A percentile compares a stretch with the other conserved stretches of the same genome.
Conservation (phyloP, 2,113 vertebrate genomes). For the Synodontis membranacea region DNA sequence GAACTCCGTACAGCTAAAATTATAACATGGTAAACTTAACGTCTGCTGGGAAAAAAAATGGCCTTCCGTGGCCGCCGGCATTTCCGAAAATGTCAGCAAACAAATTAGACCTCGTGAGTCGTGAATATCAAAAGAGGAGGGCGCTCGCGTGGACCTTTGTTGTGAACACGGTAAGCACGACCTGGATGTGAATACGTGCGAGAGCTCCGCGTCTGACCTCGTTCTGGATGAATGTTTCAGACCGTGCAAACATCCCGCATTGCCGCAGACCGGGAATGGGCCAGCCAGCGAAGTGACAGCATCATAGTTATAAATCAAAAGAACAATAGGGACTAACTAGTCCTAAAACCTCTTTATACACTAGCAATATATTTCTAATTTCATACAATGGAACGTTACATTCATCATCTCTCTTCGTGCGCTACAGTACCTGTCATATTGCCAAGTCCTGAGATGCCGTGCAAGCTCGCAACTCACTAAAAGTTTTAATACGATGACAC, state of each 20-base stretch:
- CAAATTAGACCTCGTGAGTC: no score
- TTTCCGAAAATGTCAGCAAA: no score
- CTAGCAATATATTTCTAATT: neutral
- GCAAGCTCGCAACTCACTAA: neutral
- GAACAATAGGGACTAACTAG: neutral
- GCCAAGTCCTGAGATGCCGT: conserved; percentile 10
- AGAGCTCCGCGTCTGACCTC: no score
- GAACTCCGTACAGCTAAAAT: no score
- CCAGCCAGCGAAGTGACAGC: neutral
- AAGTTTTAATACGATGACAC: conserved; percentile 8
- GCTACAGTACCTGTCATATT: conserved; percentile 3
- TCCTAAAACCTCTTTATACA: neutral
- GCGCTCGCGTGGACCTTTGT: no score
- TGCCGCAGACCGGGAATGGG: neutral
- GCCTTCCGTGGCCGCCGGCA: no score
- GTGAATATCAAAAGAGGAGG: no score
- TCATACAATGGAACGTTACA: neutral
- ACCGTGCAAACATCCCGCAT: neutral
- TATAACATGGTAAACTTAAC: no score
- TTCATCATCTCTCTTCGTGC: conserved; percentile 5
- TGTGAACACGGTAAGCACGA: no score
- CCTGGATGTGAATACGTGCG: no score
- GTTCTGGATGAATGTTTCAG: neutral
- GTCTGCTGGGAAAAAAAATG: no score
- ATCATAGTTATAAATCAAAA: neutral